Conservation (phyloP, 2,113 vertebrate genomes). For the Struthidea cinerea region DNA sequence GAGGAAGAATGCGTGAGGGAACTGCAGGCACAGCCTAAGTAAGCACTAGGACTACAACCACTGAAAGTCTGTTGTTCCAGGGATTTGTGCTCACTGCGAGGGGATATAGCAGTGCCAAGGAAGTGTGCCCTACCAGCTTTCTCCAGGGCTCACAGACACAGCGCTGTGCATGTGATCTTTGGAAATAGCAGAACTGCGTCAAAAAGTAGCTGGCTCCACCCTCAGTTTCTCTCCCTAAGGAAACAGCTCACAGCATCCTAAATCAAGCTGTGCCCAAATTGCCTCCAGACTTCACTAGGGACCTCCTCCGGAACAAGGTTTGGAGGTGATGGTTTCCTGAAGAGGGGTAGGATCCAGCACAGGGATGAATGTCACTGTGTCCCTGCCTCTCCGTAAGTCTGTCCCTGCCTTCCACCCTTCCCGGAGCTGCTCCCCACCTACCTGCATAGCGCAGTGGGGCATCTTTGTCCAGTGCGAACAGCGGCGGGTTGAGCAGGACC, state of each 20-base stretch:
- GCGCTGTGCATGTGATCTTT: constrained; percentile 29
- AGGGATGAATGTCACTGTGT: background rate
- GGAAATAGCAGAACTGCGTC: constrained; percentile 57
- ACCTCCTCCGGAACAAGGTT: background rate
- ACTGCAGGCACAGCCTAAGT: background rate
- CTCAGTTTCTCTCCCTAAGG: background rate
- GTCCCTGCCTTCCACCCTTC: background rate
- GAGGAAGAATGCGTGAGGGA: background rate
- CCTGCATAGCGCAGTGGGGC: constrained; percentile 95
- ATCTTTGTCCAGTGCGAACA: constrained; percentile 97
- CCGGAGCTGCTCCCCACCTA: constrained; percentile 43
- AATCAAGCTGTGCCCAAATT: background rate
- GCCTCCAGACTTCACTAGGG: background rate
- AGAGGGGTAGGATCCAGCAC: background rate
- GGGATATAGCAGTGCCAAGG: background rate
- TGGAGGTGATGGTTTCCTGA: background rate
- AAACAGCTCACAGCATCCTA: constrained; percentile 27
- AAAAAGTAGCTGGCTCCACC: constrained; percentile 58
- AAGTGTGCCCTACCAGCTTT: background rate
- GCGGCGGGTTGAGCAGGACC: constrained; percentile 91
- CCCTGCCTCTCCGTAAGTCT: background rate
- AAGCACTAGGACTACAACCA: background rate
- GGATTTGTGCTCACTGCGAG: background rate
- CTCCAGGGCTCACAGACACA: background rate
- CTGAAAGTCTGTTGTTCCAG: background rate